Conservation (phyloP, 2,113 vertebrate species). For the Tringa solitaria region DNA sequence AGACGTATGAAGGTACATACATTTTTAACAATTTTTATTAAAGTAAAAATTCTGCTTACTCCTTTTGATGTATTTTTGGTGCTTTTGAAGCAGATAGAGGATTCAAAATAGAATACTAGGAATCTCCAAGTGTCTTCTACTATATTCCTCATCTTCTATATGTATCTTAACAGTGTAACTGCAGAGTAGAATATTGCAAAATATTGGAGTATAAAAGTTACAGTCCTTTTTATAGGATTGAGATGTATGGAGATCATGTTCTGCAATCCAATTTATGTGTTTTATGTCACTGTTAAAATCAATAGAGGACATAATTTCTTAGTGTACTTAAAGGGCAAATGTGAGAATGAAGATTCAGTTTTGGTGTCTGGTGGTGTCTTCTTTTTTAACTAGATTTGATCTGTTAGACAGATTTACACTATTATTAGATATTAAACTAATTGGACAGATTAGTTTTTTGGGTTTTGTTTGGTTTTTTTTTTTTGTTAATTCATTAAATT, state of each 20-base stretch:
- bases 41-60: neutral
- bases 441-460: neutral
- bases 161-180: neutral
- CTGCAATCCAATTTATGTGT: neutral
- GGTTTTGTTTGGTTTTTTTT: neutral
- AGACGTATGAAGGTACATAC: constrained; percentile 94
- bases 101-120: neutral
- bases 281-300: neutral
- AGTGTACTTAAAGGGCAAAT: neutral
- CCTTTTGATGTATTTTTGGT: neutral
- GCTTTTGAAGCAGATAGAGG: neutral
- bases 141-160: neutral
- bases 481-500: neutral
- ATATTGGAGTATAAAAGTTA: neutral
- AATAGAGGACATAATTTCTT: neutral
- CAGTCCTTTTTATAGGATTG: neutral
- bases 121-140: neutral
- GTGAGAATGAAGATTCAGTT: neutral
- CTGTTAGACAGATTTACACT: neutral
- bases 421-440: neutral
- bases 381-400: neutral
- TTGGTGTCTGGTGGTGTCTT: neutral
- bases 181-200: neutral
- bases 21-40: neutral
- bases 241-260: neutral